A percentile compares a stretch with the other conserved stretches of the same genome.
phyloP scores from a whole-genome alignment of 2,797 vertebrate genomes.

The Ambastaia sidthimunki region DNA sequence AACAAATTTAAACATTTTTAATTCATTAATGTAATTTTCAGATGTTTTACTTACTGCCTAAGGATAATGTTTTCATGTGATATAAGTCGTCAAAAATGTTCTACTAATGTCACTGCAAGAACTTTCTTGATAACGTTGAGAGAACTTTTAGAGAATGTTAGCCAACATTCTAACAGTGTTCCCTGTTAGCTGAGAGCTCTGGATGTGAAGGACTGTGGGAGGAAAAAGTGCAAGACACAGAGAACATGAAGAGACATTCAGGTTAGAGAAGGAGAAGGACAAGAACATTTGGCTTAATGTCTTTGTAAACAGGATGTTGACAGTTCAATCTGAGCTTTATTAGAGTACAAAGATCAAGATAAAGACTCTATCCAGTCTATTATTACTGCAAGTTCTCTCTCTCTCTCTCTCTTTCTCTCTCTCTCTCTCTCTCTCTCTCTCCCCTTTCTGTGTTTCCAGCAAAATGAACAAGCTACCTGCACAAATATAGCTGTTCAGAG shows the following conservation, averaged over 20 bases:
- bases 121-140: too few relatives aligned
- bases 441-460: slow-evolving; percentile 21
- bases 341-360: slow-evolving; percentile 65
- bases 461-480: neutral
- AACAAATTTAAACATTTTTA: too few relatives aligned
- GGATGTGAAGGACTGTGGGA: slow-evolving; percentile 59
- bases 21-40: too few relatives aligned
- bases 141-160: too few relatives aligned
- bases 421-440: neutral
- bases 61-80: too few relatives aligned
- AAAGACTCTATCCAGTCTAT: slow-evolving; percentile 60
- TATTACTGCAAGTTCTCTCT: neutral
- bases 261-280: slow-evolving; percentile 60
- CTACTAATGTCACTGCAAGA: too few relatives aligned
- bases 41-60: too few relatives aligned
- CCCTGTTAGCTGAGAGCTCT: slow-evolving; percentile 15
- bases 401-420: slow-evolving; percentile 7
- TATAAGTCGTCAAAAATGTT: too few relatives aligned
- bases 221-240: slow-evolving; percentile 21
- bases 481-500: slow-evolving; percentile 23
- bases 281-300: slow-evolving; percentile 67
- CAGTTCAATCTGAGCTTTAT: slow-evolving; percentile 77
- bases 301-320: slow-evolving; percentile 75
- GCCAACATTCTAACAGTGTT: too few relatives aligned
- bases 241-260: slow-evolving; percentile 66